Evolutionary conservation across 2,113 vertebrate species (phyloP), one percentile per base, ranked within the genome.

Genomic region (Caranx ignobilis): DNA sequence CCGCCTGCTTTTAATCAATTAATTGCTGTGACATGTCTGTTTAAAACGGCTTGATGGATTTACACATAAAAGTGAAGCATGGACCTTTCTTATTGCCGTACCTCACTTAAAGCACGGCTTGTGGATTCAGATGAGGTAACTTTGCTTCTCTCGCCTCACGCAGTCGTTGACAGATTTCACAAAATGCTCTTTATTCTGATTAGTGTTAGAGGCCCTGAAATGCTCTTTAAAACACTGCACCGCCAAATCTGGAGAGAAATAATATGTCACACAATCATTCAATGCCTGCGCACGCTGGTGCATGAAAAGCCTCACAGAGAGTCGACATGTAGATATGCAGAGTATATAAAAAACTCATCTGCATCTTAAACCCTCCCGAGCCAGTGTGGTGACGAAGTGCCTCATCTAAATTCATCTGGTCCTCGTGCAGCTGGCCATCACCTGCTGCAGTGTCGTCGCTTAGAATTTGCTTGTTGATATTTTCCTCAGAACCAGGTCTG

Each of bases 1-100:
- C 81, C 70, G 47, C 86, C 82, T 57, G 37, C 67, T 61, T 89
- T 84, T 67, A 93, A 90, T 92, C 93, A 92, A 90, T 93, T 90
- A 78, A 92, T 89, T 88, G 75, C 85, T 48, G 50, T 85, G 75
- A 65, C 88, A 73, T 79, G 81, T 84, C 88, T 80, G 78, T 87
- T 92, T 81, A 85, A 89, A 91, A 83, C 45, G 62, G 2, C 71
- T 72, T 87, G 81, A 90, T 88, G 71, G 87, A 92, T 94, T 88
- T 86, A 83, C 80, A 85, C 68, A 57, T 84, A 75, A 88, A 87
- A 83, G 62, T 81, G 69, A 81, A 71, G 79, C 79, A 41, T 82
- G 54, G 79, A 70, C 65, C 86, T 79, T 66, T 77, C 52, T 57
- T 43, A 41, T 75, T 39, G 9, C 54, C 31, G 48, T 43, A 11